Base-by-base conservation (phyloP, 1,140 invertebrate species). In the Andricus grossulariae region DNA sequence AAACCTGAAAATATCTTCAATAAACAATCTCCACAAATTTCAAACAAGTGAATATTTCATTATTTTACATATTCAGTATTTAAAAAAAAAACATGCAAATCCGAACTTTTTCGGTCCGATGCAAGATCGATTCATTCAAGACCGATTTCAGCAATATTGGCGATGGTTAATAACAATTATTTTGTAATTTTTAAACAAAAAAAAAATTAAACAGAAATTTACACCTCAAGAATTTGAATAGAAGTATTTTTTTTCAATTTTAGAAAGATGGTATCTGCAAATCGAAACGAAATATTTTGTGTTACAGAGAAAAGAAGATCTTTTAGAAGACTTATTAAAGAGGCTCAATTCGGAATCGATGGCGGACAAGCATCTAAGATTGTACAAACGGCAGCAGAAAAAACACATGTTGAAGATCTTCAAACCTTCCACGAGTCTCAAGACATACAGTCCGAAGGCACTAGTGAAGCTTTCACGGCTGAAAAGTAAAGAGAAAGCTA, bases 171-270 rank as follows among this genome's bases (percentile, higher is more conserved):
- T 55, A n/a, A 18, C 13, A 25, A 57, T 25, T 32, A 32, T 32
- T 32, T 2, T 25, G 3, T 25, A 25, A 25, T 25, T 25, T 3
- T 2, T 3, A 3, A 19, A 11, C 18, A 10, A 19, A 55, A n/a
- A n/a, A n/a, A 55, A 3, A 55, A 10, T 57, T 19, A 19, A 25
- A 4, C 19, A 57, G 5, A 32, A 32, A 32, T 32, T 32, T 32
- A 32, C 2, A 32, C 4, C 0, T 3, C 4, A 5, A 5, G 2
- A 32, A 2, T 32, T 32, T 32, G 4, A 32, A 3, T 32, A 11
- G 19, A 57, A 57, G 19, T 57, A 57, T 11, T 57, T 57, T 57
- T 6, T 57, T 10, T n/a, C n/a, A 57, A 52, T 52, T 52, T n/a
- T 16, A 0, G 16, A 52, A 18, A 5, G 5, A 16, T 5, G 18